Evolutionary conservation across 30 jellyfish, hydroid and myxozoan genomes (phyloP).

Genomic region (Nemopilema nomurai): DNA sequence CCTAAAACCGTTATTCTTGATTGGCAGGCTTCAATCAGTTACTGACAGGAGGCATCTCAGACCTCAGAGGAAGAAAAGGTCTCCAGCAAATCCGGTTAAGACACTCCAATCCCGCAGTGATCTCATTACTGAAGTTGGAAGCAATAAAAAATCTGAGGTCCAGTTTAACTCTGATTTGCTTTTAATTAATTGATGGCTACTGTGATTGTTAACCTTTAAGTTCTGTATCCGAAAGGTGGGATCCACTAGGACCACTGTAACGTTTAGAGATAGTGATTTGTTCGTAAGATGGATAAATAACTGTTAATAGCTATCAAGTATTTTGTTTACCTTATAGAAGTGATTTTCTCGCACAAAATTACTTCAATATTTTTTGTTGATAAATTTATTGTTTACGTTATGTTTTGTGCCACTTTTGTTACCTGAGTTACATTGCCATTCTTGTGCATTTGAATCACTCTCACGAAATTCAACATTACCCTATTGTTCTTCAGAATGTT

Average conservation of each 20-base stretch:
- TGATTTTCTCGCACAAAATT: too few species aligned
- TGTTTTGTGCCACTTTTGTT: too few species aligned
- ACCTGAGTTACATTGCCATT: too few species aligned
- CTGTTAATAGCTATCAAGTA: too few species aligned
- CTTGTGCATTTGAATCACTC: too few species aligned
- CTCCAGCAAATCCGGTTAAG: slow-evolving; percentile 77
- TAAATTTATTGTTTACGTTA: too few species aligned
- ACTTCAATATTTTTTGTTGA: too few species aligned
- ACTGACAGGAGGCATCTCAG: slow-evolving; percentile 75
- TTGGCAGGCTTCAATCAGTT: slow-evolving; percentile 43
- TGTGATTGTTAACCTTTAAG: background rate
- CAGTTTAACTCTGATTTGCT: background rate
- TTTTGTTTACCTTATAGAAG: too few species aligned
- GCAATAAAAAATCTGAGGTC: slow-evolving; percentile 38
- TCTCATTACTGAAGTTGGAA: slow-evolving; percentile 73
- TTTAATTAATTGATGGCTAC: background rate
- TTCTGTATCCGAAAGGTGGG: background rate
- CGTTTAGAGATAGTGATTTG: too few species aligned
- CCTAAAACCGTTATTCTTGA: background rate
- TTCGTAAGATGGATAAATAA: too few species aligned
- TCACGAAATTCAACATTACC: background rate
- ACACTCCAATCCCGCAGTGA: slow-evolving; percentile 76
- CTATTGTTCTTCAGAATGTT: background rate
- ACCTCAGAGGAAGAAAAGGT: slow-evolving; percentile 82
- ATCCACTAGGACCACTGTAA: too few species aligned